Evolutionary conservation across 2,888 invertebrate genomes (phyloP), one percentile per base, ranked within the genome.

Genomic region (Oscheius sp.): DNA sequence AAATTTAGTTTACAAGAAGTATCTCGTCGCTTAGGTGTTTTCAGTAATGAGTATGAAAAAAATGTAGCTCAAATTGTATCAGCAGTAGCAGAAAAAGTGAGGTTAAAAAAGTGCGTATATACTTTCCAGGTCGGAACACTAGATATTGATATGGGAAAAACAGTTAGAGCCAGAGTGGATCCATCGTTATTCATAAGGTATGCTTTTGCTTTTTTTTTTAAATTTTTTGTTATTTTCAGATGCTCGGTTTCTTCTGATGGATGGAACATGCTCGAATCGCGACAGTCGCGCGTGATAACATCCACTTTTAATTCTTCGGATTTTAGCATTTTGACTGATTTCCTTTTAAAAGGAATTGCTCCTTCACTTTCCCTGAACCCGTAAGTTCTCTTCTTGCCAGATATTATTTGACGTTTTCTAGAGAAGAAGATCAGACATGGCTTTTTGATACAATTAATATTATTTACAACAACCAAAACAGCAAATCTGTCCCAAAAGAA

Each of bases 321-420:
- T 45, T 81, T 81, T 52, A 66, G 41, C 18, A 16, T 75, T 16
- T 53, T 81, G 63, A 71, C 76, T 35, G 76, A 78, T 43, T 81
- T 81, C 70, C 43, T 81, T 29, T 56, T 81, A 16, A 71, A 73
- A 63, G 59, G 75, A 43, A 58, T 72, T 35, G 71, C 75, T 13
- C 79, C 78, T 58, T 69, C 68, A 1, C 16, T 49, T 2, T 41
- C 61, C 5, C n/a, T 59, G 1, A 73, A 68, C 69, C 73, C 73
- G 73, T 69, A 18, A 66, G 72, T 72, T 63, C 6, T 9, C 29
- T 29, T 35, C 9, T n/a, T 59, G 18, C 18, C 7, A 43, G 55
- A 69, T 7, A 49, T 12, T 18, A 18, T 49, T 21, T 49, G 45
- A n/a, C 13, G 13, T 49, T 49, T 63, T 70, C 16, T 21, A 70